Base-by-base conservation (phyloP, 2,888 invertebrate species). In the Herminia tarsipennalis region DNA sequence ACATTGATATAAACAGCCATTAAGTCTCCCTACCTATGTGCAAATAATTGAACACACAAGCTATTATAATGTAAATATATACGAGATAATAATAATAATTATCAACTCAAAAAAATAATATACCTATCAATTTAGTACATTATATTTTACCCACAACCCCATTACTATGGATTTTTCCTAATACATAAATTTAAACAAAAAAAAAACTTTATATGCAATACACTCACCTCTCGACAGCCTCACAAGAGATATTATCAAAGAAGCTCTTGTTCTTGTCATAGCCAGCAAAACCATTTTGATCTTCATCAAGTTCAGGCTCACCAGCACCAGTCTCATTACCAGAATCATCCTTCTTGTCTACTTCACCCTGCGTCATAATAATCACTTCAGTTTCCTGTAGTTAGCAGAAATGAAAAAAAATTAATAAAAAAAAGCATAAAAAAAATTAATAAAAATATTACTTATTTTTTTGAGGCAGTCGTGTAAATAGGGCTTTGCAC, bases 191-290 rank as follows among this genome's bases (percentile, higher is more conserved):
- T 5, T 8, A 12, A 3, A 2, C 12, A 27, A 18, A 18, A 18
- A 29, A 14, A n/a, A 3, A n/a, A 8, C 2, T 3, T 6, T 9
- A 21, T n/a, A 14, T 35, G 9, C 3, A 24, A 8, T 24, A 6
- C 9, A 24, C 71, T 70, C 88, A 95, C 87, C 98, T 95, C 86
- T 98, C 98, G 24, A 97, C 96, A 52, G 99, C 98, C 83, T 99
- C 99, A 83, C 99, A 99, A 66, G 98, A 99, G 78, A 99, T 99
- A 85, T 97, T 98, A 88, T 99, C 99, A 85, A 99, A 99, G 94
- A 99, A 99, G 58, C 99, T 99, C 91, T 98, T 98, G 68, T 94
- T 94, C 92, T 98, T 99, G 88, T 99, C 98, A 80, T 99, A 99
- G 77, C 94, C 97, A 51, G 94, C 94, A 62, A 94, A 93, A 89